phyloP scores from a whole-genome alignment of 2,113 vertebrate genomes.

The Bambusicola thoracicus region DNA sequence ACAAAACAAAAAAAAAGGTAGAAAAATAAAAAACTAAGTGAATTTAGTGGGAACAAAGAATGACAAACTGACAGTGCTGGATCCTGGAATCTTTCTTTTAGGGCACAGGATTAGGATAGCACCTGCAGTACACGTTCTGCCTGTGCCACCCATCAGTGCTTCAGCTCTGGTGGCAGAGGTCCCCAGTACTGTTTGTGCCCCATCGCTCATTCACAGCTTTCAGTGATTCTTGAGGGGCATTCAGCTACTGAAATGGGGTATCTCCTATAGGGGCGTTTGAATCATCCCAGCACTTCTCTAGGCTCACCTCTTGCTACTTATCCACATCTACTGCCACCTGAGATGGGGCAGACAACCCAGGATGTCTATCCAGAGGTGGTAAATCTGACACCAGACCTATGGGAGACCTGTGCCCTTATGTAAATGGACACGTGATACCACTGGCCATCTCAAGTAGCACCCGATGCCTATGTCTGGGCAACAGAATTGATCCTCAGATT shows the following conservation, averaged over 20 bases:
- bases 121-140: not conserved
- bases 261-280: not conserved
- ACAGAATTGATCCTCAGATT: not conserved
- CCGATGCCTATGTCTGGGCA: not conserved
- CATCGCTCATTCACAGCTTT: not conserved
- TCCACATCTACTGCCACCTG: not conserved
- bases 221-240: not conserved
- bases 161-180: not conserved
- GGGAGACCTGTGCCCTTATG: not conserved
- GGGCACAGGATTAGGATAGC: not conserved
- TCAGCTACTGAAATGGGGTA: fast-evolving
- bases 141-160: not conserved
- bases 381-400: not conserved
- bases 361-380: not conserved
- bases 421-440: not conserved
- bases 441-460: not conserved
- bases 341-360: not conserved
- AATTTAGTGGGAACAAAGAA: not conserved
- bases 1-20: not conserved
- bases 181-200: fast-evolving
- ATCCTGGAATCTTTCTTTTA: not conserved
- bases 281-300: not conserved
- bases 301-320: not conserved
- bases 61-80: not conserved
- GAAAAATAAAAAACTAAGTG: not conserved